Evolutionary conservation across 1,140 invertebrate genomes (phyloP), one percentile per base, ranked within the genome.

Genomic region (Sinonovacula constricta): DNA sequence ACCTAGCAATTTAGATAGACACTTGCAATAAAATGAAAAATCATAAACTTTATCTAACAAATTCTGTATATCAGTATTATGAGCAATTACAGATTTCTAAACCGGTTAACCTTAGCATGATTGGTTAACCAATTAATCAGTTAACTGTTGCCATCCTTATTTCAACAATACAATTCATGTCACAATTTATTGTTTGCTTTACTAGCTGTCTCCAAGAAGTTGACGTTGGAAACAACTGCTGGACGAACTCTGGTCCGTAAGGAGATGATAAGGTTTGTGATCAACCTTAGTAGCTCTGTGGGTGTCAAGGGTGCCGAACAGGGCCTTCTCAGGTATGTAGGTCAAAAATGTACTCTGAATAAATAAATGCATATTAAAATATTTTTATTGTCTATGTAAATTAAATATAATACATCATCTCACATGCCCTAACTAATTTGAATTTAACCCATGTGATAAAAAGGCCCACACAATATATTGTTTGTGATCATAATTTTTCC

Each of bases 301-400:
- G 92, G 91, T 54, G 87, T 91, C 4, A 93, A 92, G 81, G 86
- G 88, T 3, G 90, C 92, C 33, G 93, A 93, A 84, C 91, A 93
- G 85, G 92, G 91, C 66, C 81, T 93, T 18, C 86, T 93, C 15
- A 91, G 88, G 93, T 93, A 85, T 87, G 87, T 80, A 14, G 33
- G 28, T 26, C 18, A 39, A 18, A 15, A 24, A 28, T 28, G 31
- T n/a, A n/a, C n/a, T n/a, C n/a, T n/a, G n/a, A 5, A 15, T 54
- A 3, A 22, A 15, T 5, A 22, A 15, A 15, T 3, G 26, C 26
- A 26, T 3, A 54, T n/a, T 54, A 54, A 4, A 26, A 26, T 54
- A 5, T 22, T n/a, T 3, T n/a, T 22, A 22, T 22, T 26, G n/a
- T 15, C 53, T 54, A 54, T 4, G 4, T 5, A 15, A 15, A 15